These are phyloP conservation scores for Myotis daubentonii DNA, from an alignment of 2,797 vertebrate species.

Conservation along the genomic window DNA sequence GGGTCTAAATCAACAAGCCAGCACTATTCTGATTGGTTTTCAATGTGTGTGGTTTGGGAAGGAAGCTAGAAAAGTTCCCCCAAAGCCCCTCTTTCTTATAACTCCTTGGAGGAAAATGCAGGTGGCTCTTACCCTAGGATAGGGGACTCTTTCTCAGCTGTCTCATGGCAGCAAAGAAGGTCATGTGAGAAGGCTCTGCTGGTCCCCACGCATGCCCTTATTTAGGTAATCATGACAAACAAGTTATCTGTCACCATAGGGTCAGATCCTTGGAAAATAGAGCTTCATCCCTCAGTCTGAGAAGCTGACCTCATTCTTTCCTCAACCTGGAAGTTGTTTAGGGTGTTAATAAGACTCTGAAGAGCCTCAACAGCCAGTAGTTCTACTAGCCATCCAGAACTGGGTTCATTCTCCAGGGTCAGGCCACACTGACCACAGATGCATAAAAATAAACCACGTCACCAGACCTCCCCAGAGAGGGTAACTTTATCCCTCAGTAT, in stretches of 20 bases:
- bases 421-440: not conserved
- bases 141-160: not conserved
- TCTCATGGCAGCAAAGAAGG: not conserved
- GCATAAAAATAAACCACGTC: not conserved
- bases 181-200: not conserved
- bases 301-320: not conserved
- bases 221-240: not conserved
- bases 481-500: not conserved
- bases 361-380: not conserved
- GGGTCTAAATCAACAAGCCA: constrained; percentile 50
- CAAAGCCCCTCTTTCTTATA: constrained; percentile 8
- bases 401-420: not conserved
- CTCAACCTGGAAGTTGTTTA: not conserved
- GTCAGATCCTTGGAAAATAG: not conserved
- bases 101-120: not conserved
- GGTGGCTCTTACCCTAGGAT: not conserved
- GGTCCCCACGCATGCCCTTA: not conserved
- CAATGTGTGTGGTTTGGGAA: constrained; percentile 18
- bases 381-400: not conserved
- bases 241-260: not conserved
- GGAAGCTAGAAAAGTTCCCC: not conserved
- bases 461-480: not conserved
- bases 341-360: not conserved
- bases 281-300: not conserved
- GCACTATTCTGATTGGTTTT: constrained; percentile 37